Percentiles rank a stretch among this genome's conserved stretches.
Conservation (phyloP, 2,888 invertebrate genomes). For the Clanis bilineata region DNA sequence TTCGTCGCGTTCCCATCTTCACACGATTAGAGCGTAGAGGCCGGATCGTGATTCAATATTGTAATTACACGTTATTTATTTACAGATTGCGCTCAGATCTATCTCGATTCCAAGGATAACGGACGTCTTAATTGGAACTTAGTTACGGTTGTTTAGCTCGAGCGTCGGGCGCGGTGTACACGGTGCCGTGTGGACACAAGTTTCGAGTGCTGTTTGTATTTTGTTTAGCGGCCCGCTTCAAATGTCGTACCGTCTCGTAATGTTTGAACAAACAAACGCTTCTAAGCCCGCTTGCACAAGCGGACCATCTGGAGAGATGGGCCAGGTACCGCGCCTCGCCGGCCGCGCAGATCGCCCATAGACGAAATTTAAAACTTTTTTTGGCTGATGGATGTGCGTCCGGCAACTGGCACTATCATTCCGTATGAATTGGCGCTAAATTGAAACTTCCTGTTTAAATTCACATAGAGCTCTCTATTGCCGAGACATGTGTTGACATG, state of each 20-base stretch:
- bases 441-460: slow-evolving; percentile 79
- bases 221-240: slow-evolving; percentile 80
- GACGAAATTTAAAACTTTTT: slow-evolving; percentile 63
- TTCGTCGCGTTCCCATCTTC: slow-evolving; percentile 52
- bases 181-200: slow-evolving; percentile 63
- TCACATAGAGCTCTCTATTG: slow-evolving; percentile 67
- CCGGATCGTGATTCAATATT: slow-evolving; percentile 75
- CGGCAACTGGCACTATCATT: slow-evolving; percentile 65
- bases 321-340: slow-evolving; percentile 50
- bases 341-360: slow-evolving; percentile 46
- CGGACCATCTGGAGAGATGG: slow-evolving; percentile 77
- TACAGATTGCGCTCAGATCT: slow-evolving; percentile 59
- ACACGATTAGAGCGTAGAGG: slow-evolving; percentile 64
- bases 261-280: slow-evolving; percentile 76
- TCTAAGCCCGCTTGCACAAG: slow-evolving; percentile 72
- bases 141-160: slow-evolving; percentile 68
- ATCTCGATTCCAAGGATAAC: slow-evolving; percentile 72
- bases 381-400: slow-evolving; percentile 57
- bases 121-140: slow-evolving; percentile 74
- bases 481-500: slow-evolving; percentile 67
- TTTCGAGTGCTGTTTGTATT: slow-evolving; percentile 74
- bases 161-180: slow-evolving; percentile 62
- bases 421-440: slow-evolving; percentile 78
- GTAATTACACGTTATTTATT: slow-evolving; percentile 77
- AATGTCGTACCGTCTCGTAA: slow-evolving; percentile 80